These are phyloP conservation scores for Mastomys natalensis DNA, from an alignment of 2,113 vertebrate species.

Conservation along the genomic window DNA sequence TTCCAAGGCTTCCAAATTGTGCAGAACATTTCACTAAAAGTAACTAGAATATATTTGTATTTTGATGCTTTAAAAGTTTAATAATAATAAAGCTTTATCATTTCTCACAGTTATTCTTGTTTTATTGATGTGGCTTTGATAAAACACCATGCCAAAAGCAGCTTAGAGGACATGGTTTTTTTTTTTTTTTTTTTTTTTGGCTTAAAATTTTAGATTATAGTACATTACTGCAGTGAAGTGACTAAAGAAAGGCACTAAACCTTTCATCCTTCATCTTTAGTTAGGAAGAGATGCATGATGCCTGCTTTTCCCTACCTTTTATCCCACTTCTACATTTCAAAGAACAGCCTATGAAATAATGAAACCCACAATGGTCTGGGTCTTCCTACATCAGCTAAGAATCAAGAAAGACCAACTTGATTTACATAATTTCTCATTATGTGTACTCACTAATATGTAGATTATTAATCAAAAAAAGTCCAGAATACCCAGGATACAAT, in stretches of 20 bases:
- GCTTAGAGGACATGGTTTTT: background rate
- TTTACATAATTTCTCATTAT: background rate
- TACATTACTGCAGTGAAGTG: background rate
- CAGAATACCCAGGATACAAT: too few relatives aligned
- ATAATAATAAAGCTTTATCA: background rate
- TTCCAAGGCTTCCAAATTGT: background rate
- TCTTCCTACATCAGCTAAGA: background rate
- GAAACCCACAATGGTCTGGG: background rate
- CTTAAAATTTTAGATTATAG: background rate
- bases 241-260: background rate
- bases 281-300: background rate
- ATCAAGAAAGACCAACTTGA: background rate
- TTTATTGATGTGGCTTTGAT: background rate
- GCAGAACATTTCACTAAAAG: background rate
- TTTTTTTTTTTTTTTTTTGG: background rate
- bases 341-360: background rate
- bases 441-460: too few relatives aligned
- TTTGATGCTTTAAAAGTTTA: background rate
- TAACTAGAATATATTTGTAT: background rate
- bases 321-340: background rate
- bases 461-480: too few relatives aligned
- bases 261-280: background rate
- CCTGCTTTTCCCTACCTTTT: background rate
- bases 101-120: background rate
- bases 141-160: background rate